Evolutionary conservation across 64 coral and sea anemone genomes (phyloP).

Genomic region (Anthopleura sola): DNA sequence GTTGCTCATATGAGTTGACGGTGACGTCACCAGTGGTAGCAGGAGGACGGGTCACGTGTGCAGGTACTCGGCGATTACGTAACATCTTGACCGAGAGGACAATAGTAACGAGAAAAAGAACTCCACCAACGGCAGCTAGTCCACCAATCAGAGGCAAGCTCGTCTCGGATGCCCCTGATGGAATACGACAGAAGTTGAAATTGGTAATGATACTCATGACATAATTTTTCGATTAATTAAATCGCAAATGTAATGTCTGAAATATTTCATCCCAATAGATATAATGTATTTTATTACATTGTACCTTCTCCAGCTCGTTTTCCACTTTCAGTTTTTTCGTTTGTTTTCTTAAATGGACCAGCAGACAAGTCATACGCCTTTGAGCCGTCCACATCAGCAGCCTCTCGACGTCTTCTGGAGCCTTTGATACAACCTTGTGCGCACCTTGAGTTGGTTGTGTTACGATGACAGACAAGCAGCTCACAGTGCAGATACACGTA

Average conservation of each 20-base stretch:
- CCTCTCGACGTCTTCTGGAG: conserved; percentile 2
- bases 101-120: neutral
- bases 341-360: neutral
- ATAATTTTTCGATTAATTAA: too few relatives aligned
- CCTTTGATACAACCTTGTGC: conserved; percentile 17
- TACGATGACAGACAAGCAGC: conserved; percentile 44
- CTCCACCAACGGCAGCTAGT: neutral
- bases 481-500: conserved; percentile 52
- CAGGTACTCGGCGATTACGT: neutral
- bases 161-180: neutral
- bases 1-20: neutral
- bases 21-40: neutral
- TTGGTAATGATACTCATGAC: too few relatives aligned
- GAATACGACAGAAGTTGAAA: too few relatives aligned
- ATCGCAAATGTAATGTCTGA: too few relatives aligned
- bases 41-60: neutral
- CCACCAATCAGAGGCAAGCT: neutral
- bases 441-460: conserved; percentile 43
- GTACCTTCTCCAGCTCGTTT: neutral
- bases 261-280: too few relatives aligned
- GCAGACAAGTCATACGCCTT: neutral
- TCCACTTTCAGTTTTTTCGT: neutral
- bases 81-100: neutral
- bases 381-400: neutral
- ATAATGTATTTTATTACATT: too few relatives aligned